Evolutionary conservation across 2,888 invertebrate genomes (phyloP), one percentile per base, ranked within the genome.

Genomic region (Epinotia bilunana): DNA sequence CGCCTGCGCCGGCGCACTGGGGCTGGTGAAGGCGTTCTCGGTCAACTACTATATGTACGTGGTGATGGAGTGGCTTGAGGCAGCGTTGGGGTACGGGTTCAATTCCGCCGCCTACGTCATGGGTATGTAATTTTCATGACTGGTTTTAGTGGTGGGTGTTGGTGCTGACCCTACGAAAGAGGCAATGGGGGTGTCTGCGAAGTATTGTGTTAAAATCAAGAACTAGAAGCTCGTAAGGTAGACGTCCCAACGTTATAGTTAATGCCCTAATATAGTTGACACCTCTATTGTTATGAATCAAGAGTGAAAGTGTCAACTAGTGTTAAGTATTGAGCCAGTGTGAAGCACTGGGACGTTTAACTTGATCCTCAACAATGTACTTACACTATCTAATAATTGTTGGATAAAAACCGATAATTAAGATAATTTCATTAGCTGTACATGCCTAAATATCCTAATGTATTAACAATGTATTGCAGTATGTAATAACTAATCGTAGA

Each of bases 1-100:
- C 3, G 86, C 88, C 73, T 90, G 88, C 79, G 93, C 94, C 11
- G 94, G 94, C 62, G 82, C 90, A 62, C 85, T 95, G 80, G 95
- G 95, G 62, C 80, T 95, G 78, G 80, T 92, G 61, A 95, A 95
- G 81, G 94, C 95, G 4, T 92, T 95, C 82, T 91, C 95, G 61
- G 81, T 91, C 79, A 93, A 90, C 87, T 95, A 95, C 87, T 84
- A 86, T 79, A 92, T 94, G 92, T 95, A 95, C 85, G 80, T 95
- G 73, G 80, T 85, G n/a, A 86, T 95, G 80, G 95, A 95, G 88
- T 94, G 95, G 86, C 83, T 95, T 65, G 95, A 95, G 83, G 95
- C 95, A 2, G 90, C 93, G 23, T 91, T 94, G 69, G 94, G 95
- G 9, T 94, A 95, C 80, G 95, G 95, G 1, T 94, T 95, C 81